Conservation (phyloP, 2,888 invertebrate species). For the Tenthredo distinguenda region DNA sequence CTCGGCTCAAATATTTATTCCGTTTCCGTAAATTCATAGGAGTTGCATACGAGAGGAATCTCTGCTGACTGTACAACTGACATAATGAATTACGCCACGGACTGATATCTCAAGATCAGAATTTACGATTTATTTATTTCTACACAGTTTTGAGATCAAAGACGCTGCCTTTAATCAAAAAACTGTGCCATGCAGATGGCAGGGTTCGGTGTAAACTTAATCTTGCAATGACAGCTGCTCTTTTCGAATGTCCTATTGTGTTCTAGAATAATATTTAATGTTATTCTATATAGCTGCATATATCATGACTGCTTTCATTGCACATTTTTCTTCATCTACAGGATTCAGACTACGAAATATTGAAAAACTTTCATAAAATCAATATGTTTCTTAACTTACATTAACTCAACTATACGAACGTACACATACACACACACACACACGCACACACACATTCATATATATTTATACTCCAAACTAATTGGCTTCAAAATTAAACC, state of each 20-base stretch:
- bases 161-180: conserved; percentile 21
- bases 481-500: conserved; percentile 46
- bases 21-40: background rate
- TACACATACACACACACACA: background rate
- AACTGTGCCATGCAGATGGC: conserved; percentile 1
- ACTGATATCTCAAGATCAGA: background rate
- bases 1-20: background rate
- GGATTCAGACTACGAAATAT: background rate
- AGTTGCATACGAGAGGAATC: background rate
- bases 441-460: background rate
- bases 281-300: background rate
- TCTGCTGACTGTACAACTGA: background rate
- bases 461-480: conserved; percentile 18
- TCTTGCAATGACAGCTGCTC: background rate
- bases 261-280: background rate
- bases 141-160: conserved; percentile 14
- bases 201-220: background rate
- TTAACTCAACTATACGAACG: background rate
- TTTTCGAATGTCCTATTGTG: background rate
- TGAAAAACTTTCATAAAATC: background rate
- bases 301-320: background rate
- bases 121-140: conserved; percentile 13
- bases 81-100: background rate
- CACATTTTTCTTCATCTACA: background rate
- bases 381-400: background rate